Evolutionary conservation across 1,140 invertebrate species (phyloP), one percentile per base, ranked within the genome.

Genomic region (Drosophila repleta): DNA sequence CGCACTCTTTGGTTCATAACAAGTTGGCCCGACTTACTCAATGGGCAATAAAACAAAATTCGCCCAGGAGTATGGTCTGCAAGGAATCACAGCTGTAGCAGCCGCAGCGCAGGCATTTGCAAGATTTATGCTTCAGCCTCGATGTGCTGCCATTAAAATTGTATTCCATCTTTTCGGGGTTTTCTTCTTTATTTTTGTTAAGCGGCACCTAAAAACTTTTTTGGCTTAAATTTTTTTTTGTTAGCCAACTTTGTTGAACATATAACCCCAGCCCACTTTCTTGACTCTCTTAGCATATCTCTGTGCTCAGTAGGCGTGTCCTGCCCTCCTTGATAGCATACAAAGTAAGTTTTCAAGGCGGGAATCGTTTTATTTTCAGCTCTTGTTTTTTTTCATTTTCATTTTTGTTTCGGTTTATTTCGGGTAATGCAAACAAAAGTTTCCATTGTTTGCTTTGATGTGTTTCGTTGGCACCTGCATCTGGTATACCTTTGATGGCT

Each of bases 71-170:
- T 64, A 37, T 39, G 46, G n/a, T n/a, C 75, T 41, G 68, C 67
- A 69, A 60, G 41, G 58, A 61, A 61, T 67, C 63, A 61, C 37
- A 66, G 48, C 55, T 60, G 69, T 17, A 24, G 58, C 58, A 11
- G 35, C 45, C 18, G 35, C 32, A 43, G 48, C 45, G 26, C 24
- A 69, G 53, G 66, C 32, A 68, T 57, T 68, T 52, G 11, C 17
- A 64, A 77, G 77, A 85, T 85, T 85, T 85, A 85, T 85, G 62
- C 29, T 15, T 29, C 35, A 52, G 61, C 51, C 67, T 56, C 41
- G 24, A 29, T 32, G 48, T 13, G 10, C 41, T 11, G 48, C 61
- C 68, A 74, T 77, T 84, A 71, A 85, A 85, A 74, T 58, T 79
- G 74, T 74, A 66, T 75, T 75, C 67, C 46, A 64, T 74, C n/a